Percentiles rank a stretch among this genome's conserved stretches.
Evolutionary conservation across 2,113 vertebrate species (phyloP).

Genomic region (Himantopus leucocephalus): DNA sequence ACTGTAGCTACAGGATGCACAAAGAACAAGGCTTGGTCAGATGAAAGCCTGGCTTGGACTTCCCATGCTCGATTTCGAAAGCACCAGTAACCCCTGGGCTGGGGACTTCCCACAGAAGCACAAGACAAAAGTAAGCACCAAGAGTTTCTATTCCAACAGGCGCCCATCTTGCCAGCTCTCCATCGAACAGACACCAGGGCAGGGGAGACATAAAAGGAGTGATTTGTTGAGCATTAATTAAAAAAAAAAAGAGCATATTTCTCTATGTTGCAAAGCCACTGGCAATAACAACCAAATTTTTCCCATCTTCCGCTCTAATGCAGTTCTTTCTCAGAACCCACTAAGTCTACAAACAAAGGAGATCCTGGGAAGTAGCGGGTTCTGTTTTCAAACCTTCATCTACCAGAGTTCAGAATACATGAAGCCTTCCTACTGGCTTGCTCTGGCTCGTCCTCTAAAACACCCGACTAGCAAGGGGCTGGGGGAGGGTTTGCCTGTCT

Average conservation of each 20-base stretch:
- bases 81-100: not conserved
- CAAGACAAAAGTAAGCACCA: not conserved
- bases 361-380: accelerated
- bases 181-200: accelerated
- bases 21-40: accelerated
- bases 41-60: accelerated
- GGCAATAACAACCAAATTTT: not conserved
- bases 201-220: too few species aligned
- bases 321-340: not conserved
- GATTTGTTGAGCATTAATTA: not conserved
- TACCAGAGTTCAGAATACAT: not conserved
- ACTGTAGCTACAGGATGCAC: not conserved
- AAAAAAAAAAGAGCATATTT: not conserved
- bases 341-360: not conserved
- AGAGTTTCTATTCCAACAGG: not conserved
- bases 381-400: not conserved
- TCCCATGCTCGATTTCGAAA: not conserved
- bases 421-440: not conserved
- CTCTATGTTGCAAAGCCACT: not conserved
- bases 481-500: not conserved
- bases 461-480: not conserved
- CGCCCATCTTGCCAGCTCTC: not conserved
- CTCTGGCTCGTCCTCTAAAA: not conserved
- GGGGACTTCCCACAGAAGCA: not conserved
- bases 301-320: not conserved